phyloP scores from a whole-genome alignment of 1,140 invertebrate genomes.

The Heliothis virescens region DNA sequence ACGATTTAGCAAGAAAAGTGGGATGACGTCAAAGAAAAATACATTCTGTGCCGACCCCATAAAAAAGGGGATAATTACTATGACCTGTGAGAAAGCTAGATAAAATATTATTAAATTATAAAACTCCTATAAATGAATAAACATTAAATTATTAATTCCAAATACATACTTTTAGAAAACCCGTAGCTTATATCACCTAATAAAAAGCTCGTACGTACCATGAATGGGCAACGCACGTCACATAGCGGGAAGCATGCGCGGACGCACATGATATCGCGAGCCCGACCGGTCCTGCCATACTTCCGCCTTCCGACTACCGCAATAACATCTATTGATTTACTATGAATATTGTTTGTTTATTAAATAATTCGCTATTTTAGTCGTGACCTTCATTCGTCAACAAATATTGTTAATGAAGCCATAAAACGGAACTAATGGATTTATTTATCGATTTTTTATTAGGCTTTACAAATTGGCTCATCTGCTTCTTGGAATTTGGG shows the following conservation, averaged over 20 bases:
- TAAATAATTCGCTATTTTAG: background rate
- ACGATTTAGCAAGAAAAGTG: no score
- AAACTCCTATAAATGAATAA: background rate
- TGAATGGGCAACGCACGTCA: constrained; percentile 48
- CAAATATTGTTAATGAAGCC: background rate
- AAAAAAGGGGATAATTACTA: no score
- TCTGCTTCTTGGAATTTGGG: no score
- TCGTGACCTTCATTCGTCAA: background rate
- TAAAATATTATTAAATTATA: background rate
- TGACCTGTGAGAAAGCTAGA: no score
- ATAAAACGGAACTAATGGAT: background rate
- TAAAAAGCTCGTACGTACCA: constrained; percentile 38
- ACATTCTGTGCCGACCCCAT: no score
- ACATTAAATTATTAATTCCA: constrained; percentile 34
- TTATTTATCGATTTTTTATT: no score
- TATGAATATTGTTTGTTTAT: constrained; percentile 29
- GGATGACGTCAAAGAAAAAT: no score
- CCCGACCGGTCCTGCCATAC: constrained; percentile 63
- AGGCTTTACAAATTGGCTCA: no score
- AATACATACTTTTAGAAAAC: constrained; percentile 6
- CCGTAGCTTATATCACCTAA: constrained; percentile 31
- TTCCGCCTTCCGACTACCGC: constrained; percentile 70
- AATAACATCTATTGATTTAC: constrained; percentile 13
- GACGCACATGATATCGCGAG: constrained; percentile 49
- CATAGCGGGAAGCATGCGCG: constrained; percentile 33